phyloP scores from a whole-genome alignment of 2,888 invertebrate genomes.

The Himalopsyche japonica region DNA sequence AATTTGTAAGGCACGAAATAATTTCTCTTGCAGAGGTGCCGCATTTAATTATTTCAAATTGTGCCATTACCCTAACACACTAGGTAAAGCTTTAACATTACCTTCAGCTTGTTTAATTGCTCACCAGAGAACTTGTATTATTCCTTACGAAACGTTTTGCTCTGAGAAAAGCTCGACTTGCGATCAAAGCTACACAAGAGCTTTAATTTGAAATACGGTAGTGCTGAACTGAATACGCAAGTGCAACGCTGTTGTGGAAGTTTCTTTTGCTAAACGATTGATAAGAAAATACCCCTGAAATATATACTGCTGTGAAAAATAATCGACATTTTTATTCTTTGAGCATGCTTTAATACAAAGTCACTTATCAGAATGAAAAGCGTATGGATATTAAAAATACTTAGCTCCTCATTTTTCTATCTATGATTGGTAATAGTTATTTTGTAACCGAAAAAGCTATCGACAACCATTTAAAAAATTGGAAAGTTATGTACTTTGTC shows the following conservation, averaged over 20 bases:
- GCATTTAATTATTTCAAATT: neutral
- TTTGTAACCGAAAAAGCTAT: too few species aligned
- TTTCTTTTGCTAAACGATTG: neutral
- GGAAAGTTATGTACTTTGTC: too few species aligned
- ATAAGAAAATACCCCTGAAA: neutral
- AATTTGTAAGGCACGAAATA: neutral
- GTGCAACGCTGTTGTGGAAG: neutral
- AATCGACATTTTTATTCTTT: too few species aligned
- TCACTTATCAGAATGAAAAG: too few species aligned
- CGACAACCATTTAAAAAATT: too few species aligned
- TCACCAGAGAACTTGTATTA: neutral
- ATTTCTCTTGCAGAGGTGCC: neutral
- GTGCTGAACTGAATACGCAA: neutral
- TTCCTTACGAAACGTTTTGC: neutral
- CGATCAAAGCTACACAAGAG: neutral
- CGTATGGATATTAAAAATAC: too few species aligned
- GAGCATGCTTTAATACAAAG: too few species aligned
- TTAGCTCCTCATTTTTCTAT: too few species aligned
- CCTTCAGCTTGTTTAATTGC: neutral
- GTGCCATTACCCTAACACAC: neutral
- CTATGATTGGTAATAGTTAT: too few species aligned
- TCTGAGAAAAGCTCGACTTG: neutral
- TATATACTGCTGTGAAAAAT: too few species aligned
- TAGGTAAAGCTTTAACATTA: neutral
- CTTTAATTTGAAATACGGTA: neutral